Conservation (phyloP, 2,888 invertebrate species). For the Caenorhabditis sulstoni region DNA sequence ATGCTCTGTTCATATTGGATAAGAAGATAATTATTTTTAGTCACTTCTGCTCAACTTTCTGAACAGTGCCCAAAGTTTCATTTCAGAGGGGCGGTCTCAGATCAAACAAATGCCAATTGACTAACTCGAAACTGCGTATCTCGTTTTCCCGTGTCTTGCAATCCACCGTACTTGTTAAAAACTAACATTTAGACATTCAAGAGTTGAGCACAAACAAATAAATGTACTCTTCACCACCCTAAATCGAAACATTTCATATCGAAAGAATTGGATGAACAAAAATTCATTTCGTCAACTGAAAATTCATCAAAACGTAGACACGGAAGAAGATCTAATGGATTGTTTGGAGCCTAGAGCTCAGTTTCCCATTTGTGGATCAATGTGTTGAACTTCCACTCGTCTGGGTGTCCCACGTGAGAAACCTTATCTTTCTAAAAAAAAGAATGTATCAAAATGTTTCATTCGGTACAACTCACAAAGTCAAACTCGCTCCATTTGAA, state of each 20-base stretch:
- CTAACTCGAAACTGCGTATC: slow-evolving; percentile 30
- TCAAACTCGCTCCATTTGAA: slow-evolving; percentile 88
- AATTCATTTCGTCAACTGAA: not conserved
- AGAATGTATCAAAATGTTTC: too few species aligned
- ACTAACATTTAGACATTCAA: slow-evolving; percentile 16
- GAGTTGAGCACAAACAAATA: slow-evolving; percentile 31
- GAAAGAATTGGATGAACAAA: not conserved
- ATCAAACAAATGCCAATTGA: slow-evolving; percentile 38
- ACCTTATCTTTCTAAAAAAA: slow-evolving; percentile 71
- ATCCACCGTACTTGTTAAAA: slow-evolving; percentile 31
- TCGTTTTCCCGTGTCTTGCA: slow-evolving; percentile 18
- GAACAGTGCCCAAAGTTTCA: too few species aligned
- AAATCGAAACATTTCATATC: too few species aligned
- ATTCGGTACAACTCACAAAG: slow-evolving; percentile 82
- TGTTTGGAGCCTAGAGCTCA: slow-evolving; percentile 51
- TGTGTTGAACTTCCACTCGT: slow-evolving; percentile 86
- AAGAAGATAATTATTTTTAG: too few species aligned
- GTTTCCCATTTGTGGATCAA: slow-evolving; percentile 81
- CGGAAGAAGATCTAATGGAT: not conserved
- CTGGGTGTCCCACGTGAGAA: slow-evolving; percentile 87
- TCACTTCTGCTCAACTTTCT: too few species aligned
- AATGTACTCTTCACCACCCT: not conserved
- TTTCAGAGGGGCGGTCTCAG: not conserved
- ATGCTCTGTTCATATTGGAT: slow-evolving; percentile 16
- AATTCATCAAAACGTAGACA: slow-evolving; percentile 1